Percentiles rank a stretch among this genome's conserved stretches.
These are phyloP conservation scores for Neodiprion lecontei DNA, from an alignment of 1,140 invertebrate species.

Conservation along the genomic window DNA sequence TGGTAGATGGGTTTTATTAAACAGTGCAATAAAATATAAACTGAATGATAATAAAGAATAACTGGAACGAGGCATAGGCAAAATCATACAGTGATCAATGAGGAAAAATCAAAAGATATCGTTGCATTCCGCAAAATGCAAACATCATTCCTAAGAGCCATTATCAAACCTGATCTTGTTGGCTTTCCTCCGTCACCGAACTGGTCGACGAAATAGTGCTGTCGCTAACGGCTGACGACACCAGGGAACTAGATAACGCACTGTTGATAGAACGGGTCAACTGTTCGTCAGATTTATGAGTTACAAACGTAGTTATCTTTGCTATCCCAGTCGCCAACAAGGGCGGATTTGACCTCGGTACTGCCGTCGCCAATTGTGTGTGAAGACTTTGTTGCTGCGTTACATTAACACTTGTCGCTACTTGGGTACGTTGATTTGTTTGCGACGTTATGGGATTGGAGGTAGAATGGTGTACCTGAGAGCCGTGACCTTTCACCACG, in stretches of 20 bases:
- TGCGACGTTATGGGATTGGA: neutral
- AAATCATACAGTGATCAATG: neutral
- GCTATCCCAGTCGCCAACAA: slow-evolving; percentile 39
- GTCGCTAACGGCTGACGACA: slow-evolving; percentile 54
- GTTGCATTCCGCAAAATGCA: slow-evolving; percentile 26
- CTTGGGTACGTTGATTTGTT: neutral
- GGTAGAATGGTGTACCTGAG: neutral
- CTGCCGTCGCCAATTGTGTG: slow-evolving; percentile 12
- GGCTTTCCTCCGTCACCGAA: slow-evolving; percentile 52
- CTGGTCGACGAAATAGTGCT: slow-evolving; percentile 53
- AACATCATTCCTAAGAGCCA: slow-evolving; percentile 44
- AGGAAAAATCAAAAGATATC: neutral
- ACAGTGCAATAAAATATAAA: no score
- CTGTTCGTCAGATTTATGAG: slow-evolving; percentile 42
- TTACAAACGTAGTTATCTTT: slow-evolving; percentile 39
- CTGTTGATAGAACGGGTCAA: slow-evolving; percentile 49
- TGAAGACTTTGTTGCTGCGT: slow-evolving; percentile 10
- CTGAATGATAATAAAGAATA: no score
- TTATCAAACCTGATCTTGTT: slow-evolving; percentile 57
- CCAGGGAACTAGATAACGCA: slow-evolving; percentile 49
- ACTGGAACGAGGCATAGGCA: no score
- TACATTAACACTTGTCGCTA: neutral
- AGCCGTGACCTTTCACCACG: neutral
- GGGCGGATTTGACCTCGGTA: slow-evolving; percentile 23
- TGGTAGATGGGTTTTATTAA: no score